These are phyloP conservation scores for Nettapus auritus DNA, from an alignment of 2,113 vertebrate genomes.

Conservation along the genomic window DNA sequence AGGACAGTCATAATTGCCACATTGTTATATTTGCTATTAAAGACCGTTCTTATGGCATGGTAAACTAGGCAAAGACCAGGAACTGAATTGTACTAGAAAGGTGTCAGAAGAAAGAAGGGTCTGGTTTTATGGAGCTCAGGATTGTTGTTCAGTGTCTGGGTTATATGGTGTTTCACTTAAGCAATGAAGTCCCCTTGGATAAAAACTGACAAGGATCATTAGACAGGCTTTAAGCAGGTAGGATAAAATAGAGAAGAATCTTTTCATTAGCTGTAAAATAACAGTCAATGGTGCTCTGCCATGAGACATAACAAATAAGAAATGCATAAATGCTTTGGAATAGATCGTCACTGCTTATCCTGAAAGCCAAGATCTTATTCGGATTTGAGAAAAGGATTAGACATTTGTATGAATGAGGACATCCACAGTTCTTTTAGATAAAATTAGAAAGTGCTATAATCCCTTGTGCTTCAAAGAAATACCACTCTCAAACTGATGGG, in stretches of 20 bases:
- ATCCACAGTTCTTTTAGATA: neutral
- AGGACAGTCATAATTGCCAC: neutral
- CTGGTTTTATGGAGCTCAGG: neutral
- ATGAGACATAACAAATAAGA: neutral
- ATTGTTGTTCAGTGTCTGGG: neutral
- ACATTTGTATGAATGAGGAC: neutral
- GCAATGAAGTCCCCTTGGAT: neutral
- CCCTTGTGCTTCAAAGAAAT: neutral
- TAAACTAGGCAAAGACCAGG: neutral
- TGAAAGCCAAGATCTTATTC: neutral
- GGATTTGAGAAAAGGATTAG: neutral
- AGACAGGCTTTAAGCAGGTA: neutral
- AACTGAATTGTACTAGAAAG: neutral
- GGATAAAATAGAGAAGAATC: neutral
- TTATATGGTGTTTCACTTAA: neutral
- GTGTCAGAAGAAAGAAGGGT: neutral
- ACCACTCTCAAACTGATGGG: neutral
- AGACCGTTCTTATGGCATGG: neutral
- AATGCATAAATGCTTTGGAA: neutral
- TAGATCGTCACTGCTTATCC: neutral
- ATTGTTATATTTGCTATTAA: neutral
- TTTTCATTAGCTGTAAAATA: neutral
- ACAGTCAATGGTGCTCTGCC: neutral
- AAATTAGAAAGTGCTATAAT: neutral
- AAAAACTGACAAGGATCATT: neutral